Base-by-base conservation (phyloP, 2,888 invertebrate genomes). In the Cataglyphis cursor region DNA sequence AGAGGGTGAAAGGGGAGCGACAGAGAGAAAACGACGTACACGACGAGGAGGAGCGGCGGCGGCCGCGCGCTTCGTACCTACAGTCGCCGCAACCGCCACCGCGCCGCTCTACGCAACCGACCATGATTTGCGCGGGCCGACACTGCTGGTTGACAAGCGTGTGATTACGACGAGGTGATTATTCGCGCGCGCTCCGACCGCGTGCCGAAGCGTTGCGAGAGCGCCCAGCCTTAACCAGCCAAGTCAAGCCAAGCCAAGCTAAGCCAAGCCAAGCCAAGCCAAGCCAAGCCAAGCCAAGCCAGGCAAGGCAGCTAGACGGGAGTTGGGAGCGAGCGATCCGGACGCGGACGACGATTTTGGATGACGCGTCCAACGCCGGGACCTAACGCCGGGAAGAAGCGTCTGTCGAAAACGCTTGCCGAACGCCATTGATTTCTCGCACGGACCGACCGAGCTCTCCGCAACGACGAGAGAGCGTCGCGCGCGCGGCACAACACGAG, bases 111-210 rank as follows among this genome's bases (percentile, higher is more conserved):
- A 78, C 78, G 82, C 83, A 68, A 85, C 88, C 92, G 91, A 92
- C 78, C 91, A 92, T 92, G 93, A 92, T 88, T 87, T 88, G 91
- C 90, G 91, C 90, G 92, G 92, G 92, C 89, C 90, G 91, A 92
- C 92, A 91, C 90, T 91, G 88, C 80, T 54, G 87, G 85, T 89
- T 92, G 92, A 93, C 92, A 93, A 92, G 88, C 92, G 89, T 88
- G 89, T 89, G 82, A 90, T 74, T 83, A 74, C 87, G 85, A 86
- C 44, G n/a, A 81, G 87, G 65, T 85, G 88, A 87, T 82, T 57
- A 61, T 78, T 68, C 70, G 82, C 81, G 81, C 85, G 83, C 81
- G 84, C 78, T 84, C 24, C 57, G 64, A 72, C 73, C 81, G 75
- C 78, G 70, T 62, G 85, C 84, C 82, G 81, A 18, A 57, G 61